Conservation (phyloP, 2,113 vertebrate species). For the Sinocyclocheilus rhinocerous region DNA sequence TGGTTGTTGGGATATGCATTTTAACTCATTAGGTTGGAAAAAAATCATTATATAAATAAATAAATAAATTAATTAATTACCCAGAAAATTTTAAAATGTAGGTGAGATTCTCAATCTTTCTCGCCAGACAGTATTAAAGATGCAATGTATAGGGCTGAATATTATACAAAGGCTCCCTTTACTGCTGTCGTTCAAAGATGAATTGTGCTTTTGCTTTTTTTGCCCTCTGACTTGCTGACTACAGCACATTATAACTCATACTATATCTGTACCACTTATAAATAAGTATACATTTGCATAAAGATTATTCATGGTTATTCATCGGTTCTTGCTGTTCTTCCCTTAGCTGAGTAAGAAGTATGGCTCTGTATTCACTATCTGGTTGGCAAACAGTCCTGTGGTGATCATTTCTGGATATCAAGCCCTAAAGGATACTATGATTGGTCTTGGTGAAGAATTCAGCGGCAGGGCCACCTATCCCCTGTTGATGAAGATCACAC, state of each 20-base stretch:
- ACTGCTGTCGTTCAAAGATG: neutral
- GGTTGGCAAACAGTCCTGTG: constrained; percentile 58
- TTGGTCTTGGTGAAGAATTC: constrained; percentile 62
- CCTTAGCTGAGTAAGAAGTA: constrained; percentile 58
- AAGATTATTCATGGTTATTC: neutral
- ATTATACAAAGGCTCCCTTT: neutral
- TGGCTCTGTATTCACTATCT: constrained; percentile 61
- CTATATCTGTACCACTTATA: neutral
- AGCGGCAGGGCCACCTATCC: constrained; percentile 46
- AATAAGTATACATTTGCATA: neutral
- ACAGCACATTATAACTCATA: neutral
- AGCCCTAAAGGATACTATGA: constrained; percentile 58
- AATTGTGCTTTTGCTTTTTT: neutral
- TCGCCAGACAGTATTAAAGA: neutral
- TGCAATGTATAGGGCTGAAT: neutral
- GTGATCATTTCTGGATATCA: constrained; percentile 62
- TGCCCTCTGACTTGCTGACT: no score
- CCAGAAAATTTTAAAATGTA: no score
- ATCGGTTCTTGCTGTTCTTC: neutral
- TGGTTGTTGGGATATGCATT: no score
- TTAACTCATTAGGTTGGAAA: no score
- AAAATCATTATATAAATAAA: no score
- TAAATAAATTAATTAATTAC: no score
- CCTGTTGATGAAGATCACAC: neutral
- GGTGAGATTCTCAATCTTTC: neutral